Percentiles rank a stretch among this genome's conserved stretches.
These are phyloP conservation scores for Trichogramma dendrolimi DNA, from an alignment of 2,888 invertebrate species.

Conservation along the genomic window DNA sequence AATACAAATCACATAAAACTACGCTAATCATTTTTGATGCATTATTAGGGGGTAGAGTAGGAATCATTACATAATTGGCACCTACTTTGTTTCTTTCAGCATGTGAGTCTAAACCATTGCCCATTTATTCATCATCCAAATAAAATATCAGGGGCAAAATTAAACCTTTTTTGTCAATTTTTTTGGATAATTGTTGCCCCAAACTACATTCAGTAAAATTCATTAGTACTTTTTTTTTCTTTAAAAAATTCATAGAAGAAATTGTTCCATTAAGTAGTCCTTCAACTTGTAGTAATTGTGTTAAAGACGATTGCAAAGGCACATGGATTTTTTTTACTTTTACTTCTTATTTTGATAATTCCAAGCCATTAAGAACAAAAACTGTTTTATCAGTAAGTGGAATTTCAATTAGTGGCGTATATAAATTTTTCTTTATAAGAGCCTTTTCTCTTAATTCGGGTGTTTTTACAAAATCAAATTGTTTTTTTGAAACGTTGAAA, in stretches of 20 bases:
- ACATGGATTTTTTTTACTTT: not conserved
- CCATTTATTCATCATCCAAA: constrained; percentile 9
- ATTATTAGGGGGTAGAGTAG: not conserved
- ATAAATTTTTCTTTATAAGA: too few species aligned
- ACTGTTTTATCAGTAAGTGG: too few species aligned
- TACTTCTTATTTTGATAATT: too few species aligned
- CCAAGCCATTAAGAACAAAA: too few species aligned
- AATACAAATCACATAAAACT: constrained; percentile 3
- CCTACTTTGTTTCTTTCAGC: constrained; percentile 15
- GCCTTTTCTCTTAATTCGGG: too few species aligned
- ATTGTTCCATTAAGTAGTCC: constrained; percentile 2
- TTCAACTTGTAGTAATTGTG: constrained; percentile 11
- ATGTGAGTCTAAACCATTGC: constrained; percentile 16
- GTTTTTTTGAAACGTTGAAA: too few species aligned
- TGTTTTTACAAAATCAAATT: constrained; percentile 16
- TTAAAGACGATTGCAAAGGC: constrained; percentile 14
- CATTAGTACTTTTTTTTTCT: constrained; percentile 11
- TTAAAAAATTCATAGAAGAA: not conserved
- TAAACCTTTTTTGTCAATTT: constrained; percentile 15
- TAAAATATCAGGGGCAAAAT: constrained; percentile 7
- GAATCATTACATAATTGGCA: constrained; percentile 15
- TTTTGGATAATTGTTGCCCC: constrained; percentile 17
- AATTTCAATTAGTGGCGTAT: too few species aligned
- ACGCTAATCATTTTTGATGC: constrained; percentile 16
- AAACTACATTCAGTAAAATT: constrained; percentile 26